Base-by-base conservation (phyloP, 2,113 vertebrate genomes). In the Struthio camelus region DNA sequence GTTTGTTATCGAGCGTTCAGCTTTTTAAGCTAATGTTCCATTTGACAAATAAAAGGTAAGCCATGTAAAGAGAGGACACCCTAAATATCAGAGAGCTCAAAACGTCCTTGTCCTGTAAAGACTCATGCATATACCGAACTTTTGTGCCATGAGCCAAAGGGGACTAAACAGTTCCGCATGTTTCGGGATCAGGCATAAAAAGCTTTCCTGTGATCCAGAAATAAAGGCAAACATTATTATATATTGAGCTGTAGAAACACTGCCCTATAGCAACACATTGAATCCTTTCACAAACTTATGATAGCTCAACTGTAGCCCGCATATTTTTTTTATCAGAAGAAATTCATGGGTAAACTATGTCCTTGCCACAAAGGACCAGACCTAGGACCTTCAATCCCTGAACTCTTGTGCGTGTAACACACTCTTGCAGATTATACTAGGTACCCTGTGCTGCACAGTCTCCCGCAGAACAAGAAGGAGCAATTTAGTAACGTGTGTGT, bases 361-460 rank as follows among this genome's bases (percentile, higher is more conserved):
- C 66, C 15, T 36, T 16, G 42, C 32, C 44, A 53, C 1, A 9
- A 82, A 77, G 42, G 77, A 5, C 5, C 44, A 65, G 40, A 81
- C 46, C 42, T 4, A 8, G 13, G 44, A 22, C 86, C 54, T 48
- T 44, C 11, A 59, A 14, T 15, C 48, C 66, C 36, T 27, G 16
- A 38, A 13, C 9, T 25, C 25, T n/a, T 20, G 59, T 6, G 40
- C 7, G 30, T 4, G 1, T 7, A 64, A 20, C 1, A 20, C 1
- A n/a, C n/a, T n/a, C n/a, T 53, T 0, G 1, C 4, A 59, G 0
- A 2, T 28, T 14, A 22, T 0, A 10, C 5, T 36, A 14, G 14
- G 8, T 15, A 17, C 44, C 71, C 46, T 24, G 25, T 42, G 51
- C 36, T 20, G 28, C 25, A 53, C 0, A 2, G 14, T 5, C 28